Percentiles rank a stretch among this genome's conserved stretches.
phyloP scores from a whole-genome alignment of 2,888 invertebrate genomes.

The Phymatocera aterrima region DNA sequence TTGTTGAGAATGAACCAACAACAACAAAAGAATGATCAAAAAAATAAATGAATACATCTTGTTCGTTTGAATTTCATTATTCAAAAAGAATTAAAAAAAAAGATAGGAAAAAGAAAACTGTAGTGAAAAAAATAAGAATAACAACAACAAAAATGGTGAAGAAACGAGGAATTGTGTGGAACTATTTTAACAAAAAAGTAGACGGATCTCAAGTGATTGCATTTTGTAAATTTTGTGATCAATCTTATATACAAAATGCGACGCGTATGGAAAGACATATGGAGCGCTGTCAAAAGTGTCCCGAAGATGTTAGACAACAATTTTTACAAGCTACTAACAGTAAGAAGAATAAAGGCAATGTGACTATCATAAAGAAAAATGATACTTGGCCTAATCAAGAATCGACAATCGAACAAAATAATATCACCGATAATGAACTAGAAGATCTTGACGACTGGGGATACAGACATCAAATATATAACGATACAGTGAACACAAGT shows the following conservation, averaged over 20 bases:
- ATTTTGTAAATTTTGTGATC: constrained; percentile 67
- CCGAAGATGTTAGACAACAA: constrained; percentile 62
- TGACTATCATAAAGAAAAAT: constrained; percentile 51
- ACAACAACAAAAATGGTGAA: constrained; percentile 61
- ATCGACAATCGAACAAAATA: constrained; percentile 77
- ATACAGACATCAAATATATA: constrained; percentile 53
- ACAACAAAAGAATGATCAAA: background rate
- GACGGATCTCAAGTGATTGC: constrained; percentile 67
- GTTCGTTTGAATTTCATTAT: background rate
- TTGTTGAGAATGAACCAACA: no score
- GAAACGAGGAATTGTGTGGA: constrained; percentile 67
- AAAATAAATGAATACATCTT: background rate
- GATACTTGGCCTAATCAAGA: constrained; percentile 58
- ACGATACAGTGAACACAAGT: constrained; percentile 44
- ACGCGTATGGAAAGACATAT: constrained; percentile 67
- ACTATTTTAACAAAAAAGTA: constrained; percentile 67
- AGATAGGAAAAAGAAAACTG: background rate
- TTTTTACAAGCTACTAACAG: constrained; percentile 62
- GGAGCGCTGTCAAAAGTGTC: constrained; percentile 65
- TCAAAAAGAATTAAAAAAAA: background rate
- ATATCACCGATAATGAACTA: constrained; percentile 80
- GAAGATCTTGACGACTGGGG: constrained; percentile 67
- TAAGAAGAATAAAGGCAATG: constrained; percentile 59
- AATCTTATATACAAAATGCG: constrained; percentile 68
- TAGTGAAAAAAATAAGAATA: background rate